Evolutionary conservation across 1,140 invertebrate genomes (phyloP).

Genomic region (Philopotamus ludificatus): DNA sequence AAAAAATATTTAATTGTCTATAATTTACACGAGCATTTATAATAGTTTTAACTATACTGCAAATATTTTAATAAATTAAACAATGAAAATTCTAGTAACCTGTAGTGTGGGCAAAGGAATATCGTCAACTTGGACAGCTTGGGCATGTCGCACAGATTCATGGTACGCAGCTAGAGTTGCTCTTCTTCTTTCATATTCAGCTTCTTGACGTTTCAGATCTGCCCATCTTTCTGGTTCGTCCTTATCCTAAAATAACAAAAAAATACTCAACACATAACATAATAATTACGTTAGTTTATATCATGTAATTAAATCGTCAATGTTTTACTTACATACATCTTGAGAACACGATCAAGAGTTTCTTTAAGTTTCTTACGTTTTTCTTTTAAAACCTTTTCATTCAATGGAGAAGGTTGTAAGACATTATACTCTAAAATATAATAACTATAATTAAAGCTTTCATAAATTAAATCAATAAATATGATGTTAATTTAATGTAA

Average conservation of each 20-base stretch:
- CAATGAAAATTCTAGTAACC: slow-evolving; percentile 46
- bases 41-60: neutral
- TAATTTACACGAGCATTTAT: neutral
- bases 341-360: slow-evolving; percentile 89
- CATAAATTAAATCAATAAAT: too few species aligned
- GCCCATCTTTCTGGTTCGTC: slow-evolving; percentile 93
- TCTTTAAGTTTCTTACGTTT: slow-evolving; percentile 95
- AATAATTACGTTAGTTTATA: neutral
- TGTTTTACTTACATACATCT: slow-evolving; percentile 89
- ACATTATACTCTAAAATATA: slow-evolving; percentile 85
- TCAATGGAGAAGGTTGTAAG: slow-evolving; percentile 86
- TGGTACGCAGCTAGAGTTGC: slow-evolving; percentile 86
- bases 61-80: neutral
- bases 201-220: slow-evolving; percentile 86
- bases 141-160: slow-evolving; percentile 92
- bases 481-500: too few species aligned
- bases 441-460: neutral
- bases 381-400: slow-evolving; percentile 95
- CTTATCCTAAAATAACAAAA: slow-evolving; percentile 71
- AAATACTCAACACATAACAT: neutral
- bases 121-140: slow-evolving; percentile 94
- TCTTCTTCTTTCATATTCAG: slow-evolving; percentile 89
- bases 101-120: slow-evolving; percentile 81
- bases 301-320: neutral
- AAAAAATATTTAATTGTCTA: slow-evolving; percentile 4